Base-by-base conservation (phyloP, 2,113 vertebrate genomes). In the Vidua chalybeata region DNA sequence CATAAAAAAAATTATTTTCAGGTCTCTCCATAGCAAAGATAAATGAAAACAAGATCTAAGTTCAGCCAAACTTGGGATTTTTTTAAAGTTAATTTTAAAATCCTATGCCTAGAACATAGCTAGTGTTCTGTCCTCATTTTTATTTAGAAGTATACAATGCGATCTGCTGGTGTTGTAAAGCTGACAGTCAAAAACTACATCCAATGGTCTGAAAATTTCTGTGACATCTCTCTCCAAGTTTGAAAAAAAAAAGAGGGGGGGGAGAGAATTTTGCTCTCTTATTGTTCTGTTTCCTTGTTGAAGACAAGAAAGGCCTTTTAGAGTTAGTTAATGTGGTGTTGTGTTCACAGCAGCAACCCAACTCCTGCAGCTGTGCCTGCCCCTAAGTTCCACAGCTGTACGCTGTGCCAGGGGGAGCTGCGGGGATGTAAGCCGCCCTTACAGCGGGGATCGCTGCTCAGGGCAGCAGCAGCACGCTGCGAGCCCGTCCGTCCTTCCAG, bases 21-120 rank as follows among this genome's bases (percentile, higher is more conserved):
- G 4, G 13, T 58, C 21, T 16, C 14, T 68, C 22, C 8, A 46
- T n/a, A 46, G 31, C 24, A 77, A 76, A 71, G 30, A n/a, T 20
- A 82, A 90, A 81, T 30, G 3, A 54, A 84, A 79, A 45, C 16
- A 72, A 61, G 5, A 35, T 9, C 45, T 76, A 83, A 71, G 19
- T 26, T 76, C 46, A 81, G 19, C 10, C 26, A 83, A 63, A 37
- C 3, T 9, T 37, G 4, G 7, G 4, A 0, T 0, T 24, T 30
- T 37, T 74, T 46, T 9, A 2, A 30, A 54, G 31, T 55, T 84
- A 61, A 39, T 22, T 84, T 77, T 41, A 46, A 80, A 89, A 54
- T 71, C 14, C 2, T 16, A 39, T 39, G 54, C 64, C 16, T 48
- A 69, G 33, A 43, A 74, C 27, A 78, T 6, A 13, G 21, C 6